These are phyloP conservation scores for Microcebus tavaratra DNA, from an alignment of 2,113 vertebrate genomes.

Conservation along the genomic window DNA sequence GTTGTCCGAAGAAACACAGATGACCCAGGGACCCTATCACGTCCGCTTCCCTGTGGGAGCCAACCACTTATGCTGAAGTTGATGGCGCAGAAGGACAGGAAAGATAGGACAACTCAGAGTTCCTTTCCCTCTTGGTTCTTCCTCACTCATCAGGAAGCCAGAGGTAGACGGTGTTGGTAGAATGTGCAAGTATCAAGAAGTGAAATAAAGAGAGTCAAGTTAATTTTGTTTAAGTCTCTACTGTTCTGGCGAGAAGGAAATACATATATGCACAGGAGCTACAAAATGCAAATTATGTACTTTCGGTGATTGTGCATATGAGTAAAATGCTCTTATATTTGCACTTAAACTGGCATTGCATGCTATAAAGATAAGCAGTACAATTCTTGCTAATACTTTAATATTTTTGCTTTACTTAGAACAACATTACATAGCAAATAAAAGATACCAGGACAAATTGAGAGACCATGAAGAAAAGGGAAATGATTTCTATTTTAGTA, in stretches of 20 bases:
- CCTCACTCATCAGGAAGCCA: background rate
- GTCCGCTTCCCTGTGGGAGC: background rate
- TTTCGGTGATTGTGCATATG: background rate
- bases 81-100: background rate
- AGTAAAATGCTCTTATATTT: background rate
- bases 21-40: background rate
- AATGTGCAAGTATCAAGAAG: background rate
- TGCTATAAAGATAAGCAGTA: background rate
- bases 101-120: background rate
- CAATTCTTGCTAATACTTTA: background rate
- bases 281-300: background rate
- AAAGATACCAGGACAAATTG: background rate
- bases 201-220: background rate
- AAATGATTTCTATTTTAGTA: background rate
- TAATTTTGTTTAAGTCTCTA: background rate
- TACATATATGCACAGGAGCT: background rate
- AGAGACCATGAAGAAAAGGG: background rate
- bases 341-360: background rate
- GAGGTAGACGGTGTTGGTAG: background rate
- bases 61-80: background rate
- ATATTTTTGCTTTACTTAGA: background rate
- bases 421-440: background rate
- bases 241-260: background rate
- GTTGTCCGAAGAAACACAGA: background rate
- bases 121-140: background rate